Evolutionary conservation across 1,140 invertebrate species (phyloP), one percentile per base, ranked within the genome.

Genomic region (Cephus cinctus): DNA sequence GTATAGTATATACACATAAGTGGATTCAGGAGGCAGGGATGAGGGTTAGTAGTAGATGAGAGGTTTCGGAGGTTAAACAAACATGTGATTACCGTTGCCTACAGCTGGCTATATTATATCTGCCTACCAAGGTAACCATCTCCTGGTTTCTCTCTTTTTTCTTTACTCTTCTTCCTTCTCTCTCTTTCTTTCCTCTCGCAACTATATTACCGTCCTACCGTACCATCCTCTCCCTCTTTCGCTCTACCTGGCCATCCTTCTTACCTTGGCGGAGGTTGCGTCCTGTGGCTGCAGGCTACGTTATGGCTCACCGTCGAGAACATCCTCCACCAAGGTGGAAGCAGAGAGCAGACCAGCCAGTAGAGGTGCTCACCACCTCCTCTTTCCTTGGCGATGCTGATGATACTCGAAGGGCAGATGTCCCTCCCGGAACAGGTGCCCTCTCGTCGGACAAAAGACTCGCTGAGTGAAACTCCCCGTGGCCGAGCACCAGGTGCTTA

Each of bases 61-160:
- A 66, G 74, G 73, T 73, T 75, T 73, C 61, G 68, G 65, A 75
- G 73, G 73, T 76, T 76, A 76, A 75, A 76, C 74, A 76, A 76
- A 75, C 74, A 76, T 76, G 65, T 74, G 74, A 76, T 76, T 76
- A 76, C 72, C 67, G 65, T 63, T 71, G 69, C 69, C 71, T 74
- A 75, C 73, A 76, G 72, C 71, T 75, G 71, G 71, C 70, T 69
- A 71, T 70, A 69, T 73, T 73, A 69, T 73, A 69, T 69, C 71
- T 66, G 50, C 65, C 69, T 67, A 63, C 65, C 67, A 64, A 71
- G 66, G 64, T 65, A 66, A 63, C 57, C 55, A 59, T 63, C 53
- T 53, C 52, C 22, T 45, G 14, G 40, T 45, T 27, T 42, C 53
- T 50, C 18, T 31, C 30, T 35, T 27, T 20, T 18, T 11, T 14